Conservation (phyloP, 2,888 invertebrate species). For the Adelphocoris suturalis region DNA sequence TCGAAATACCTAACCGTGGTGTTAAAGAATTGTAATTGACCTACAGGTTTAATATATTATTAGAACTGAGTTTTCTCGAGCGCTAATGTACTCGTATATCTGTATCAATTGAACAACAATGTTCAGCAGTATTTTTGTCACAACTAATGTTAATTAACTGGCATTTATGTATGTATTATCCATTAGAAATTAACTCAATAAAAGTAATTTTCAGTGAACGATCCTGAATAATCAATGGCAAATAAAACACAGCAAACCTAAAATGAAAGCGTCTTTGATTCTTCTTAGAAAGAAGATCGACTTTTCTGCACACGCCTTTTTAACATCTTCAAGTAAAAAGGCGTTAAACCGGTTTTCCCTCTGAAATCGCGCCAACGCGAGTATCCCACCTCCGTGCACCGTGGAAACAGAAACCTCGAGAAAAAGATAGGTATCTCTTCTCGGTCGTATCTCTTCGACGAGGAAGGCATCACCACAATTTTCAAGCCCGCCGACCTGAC, state of each 20-base stretch:
- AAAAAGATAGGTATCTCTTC: conserved; percentile 21
- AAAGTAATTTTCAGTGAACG: background rate
- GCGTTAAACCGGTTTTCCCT: background rate
- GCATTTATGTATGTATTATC: too few species aligned
- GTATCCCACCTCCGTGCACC: background rate
- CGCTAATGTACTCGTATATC: too few species aligned
- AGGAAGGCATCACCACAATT: conserved; percentile 19
- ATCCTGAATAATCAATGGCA: background rate
- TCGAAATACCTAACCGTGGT: too few species aligned
- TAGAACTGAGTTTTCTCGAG: too few species aligned
- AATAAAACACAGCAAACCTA: background rate
- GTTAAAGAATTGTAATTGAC: too few species aligned
- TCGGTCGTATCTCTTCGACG: conserved; percentile 15
- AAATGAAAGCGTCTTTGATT: background rate
- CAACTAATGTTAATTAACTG: too few species aligned
- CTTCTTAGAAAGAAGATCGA: background rate
- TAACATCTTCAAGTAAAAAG: background rate
- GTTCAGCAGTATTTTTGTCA: too few species aligned
- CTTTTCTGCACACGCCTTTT: conserved; percentile 31
- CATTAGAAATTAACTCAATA: too few species aligned
- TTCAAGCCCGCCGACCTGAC: background rate
- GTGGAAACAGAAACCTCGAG: background rate
- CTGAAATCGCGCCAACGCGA: conserved; percentile 30
- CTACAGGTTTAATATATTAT: too few species aligned
- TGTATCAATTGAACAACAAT: too few species aligned